phyloP scores from a whole-genome alignment of 2,888 invertebrate species.

The Brenthis hecate region DNA sequence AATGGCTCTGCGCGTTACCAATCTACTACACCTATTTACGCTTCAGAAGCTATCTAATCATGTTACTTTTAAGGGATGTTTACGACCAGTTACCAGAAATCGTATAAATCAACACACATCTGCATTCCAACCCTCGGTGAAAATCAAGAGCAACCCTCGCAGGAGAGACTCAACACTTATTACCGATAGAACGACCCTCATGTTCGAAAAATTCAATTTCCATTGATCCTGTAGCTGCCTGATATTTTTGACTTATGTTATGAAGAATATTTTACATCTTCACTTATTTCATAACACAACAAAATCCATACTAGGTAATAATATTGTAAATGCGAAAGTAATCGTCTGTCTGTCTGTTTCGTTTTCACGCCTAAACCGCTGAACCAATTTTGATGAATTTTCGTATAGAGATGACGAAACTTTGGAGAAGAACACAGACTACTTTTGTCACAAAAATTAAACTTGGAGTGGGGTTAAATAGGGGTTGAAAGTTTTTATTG shows the following conservation, averaged over 20 bases:
- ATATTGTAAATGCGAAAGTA: too few relatives aligned
- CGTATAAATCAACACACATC: conserved; percentile 16
- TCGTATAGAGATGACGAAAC: background rate
- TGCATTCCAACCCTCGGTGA: conserved; percentile 10
- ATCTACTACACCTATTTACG: conserved; percentile 5
- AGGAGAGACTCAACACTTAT: conserved; percentile 22
- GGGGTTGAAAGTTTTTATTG: too few relatives aligned
- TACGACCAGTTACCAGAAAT: conserved; percentile 9
- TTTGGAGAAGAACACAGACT: background rate
- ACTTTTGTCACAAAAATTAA: background rate
- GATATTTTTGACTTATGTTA: conserved; percentile 8
- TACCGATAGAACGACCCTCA: conserved; percentile 17
- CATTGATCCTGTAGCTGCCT: conserved; percentile 14
- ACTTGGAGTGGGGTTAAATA: too few relatives aligned
- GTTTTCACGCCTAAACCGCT: background rate
- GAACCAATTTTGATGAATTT: background rate
- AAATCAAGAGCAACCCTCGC: conserved; percentile 3
- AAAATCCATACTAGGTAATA: too few relatives aligned
- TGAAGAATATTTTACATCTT: background rate
- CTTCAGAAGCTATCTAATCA: background rate
- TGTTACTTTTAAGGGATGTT: conserved; percentile 7
- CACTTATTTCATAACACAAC: background rate
- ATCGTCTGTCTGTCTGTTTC: too few relatives aligned
- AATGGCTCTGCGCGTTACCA: background rate
- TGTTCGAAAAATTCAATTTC: conserved; percentile 21